phyloP scores from a whole-genome alignment of 2,888 invertebrate genomes.

The Tenthredo scrophulariae region DNA sequence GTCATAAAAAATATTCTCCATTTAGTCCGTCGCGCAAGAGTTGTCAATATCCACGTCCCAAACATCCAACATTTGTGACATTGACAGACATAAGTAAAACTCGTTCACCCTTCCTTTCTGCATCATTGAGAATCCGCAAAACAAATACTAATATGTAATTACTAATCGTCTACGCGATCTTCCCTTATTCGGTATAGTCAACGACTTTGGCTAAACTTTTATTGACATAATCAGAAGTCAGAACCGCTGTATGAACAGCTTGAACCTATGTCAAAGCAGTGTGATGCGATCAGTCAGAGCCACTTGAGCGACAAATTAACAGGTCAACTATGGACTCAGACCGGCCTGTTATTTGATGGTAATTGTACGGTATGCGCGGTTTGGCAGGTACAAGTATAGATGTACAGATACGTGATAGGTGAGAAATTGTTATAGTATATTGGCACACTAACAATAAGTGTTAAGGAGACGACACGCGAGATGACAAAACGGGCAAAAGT shows the following conservation, averaged over 20 bases:
- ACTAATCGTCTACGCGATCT: not conserved
- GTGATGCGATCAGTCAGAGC: not conserved
- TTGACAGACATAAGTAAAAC: not conserved
- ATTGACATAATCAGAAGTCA: not conserved
- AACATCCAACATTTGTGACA: slow-evolving; percentile 1
- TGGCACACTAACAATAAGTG: slow-evolving; percentile 16
- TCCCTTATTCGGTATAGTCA: not conserved
- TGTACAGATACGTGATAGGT: not conserved
- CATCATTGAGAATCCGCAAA: not conserved
- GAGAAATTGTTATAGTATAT: not conserved
- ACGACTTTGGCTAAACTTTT: not conserved
- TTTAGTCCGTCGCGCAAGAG: slow-evolving; percentile 5
- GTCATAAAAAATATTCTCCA: not conserved
- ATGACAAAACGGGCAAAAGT: slow-evolving; percentile 47
- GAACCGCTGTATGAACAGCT: not conserved
- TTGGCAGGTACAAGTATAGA: not conserved
- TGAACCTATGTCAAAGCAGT: not conserved
- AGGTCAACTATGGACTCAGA: not conserved
- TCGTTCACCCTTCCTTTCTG: not conserved
- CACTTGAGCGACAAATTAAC: slow-evolving; percentile 32
- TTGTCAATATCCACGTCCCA: not conserved
- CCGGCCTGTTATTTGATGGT: not conserved
- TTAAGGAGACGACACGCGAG: slow-evolving; percentile 30
- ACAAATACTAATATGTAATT: not conserved
- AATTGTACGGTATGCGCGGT: slow-evolving; percentile 1